phyloP scores from a whole-genome alignment of 2,797 vertebrate genomes.

The Oryzias dopingdopingensis region DNA sequence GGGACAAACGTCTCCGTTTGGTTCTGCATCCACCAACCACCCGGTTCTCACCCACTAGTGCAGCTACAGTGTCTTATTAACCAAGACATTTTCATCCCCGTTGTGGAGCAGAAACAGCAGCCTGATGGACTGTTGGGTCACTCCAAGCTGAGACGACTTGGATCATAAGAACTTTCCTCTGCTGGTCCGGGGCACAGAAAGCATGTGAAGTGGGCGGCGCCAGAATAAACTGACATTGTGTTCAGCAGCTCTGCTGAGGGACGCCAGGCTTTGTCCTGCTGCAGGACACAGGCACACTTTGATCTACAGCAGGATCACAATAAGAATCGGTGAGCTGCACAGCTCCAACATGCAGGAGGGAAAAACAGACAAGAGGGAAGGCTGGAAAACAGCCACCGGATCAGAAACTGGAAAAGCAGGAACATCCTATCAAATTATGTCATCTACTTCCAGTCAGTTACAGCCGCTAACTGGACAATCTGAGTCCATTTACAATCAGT shows the following conservation, averaged over 20 bases:
- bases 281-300: too few species aligned
- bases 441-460: background rate
- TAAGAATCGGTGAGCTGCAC: too few species aligned
- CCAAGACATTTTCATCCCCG: background rate
- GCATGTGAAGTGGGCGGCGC: slow-evolving; percentile 55
- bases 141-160: slow-evolving; percentile 21
- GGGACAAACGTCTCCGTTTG: slow-evolving; percentile 5
- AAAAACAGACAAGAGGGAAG: too few species aligned
- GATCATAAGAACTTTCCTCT: slow-evolving; percentile 25
- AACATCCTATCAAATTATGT: background rate
- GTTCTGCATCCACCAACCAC: too few species aligned
- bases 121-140: slow-evolving; percentile 20
- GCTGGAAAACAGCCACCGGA: too few species aligned
- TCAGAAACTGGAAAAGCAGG: background rate
- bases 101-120: background rate
- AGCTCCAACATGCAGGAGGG: too few species aligned
- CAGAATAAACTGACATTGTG: slow-evolving; percentile 61
- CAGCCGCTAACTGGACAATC: background rate
- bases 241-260: slow-evolving; percentile 56
- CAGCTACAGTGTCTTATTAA: background rate
- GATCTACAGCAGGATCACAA: too few species aligned
- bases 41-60: too few species aligned
- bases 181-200: slow-evolving; percentile 26
- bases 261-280: too few species aligned
- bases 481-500: slow-evolving; percentile 2